Evolutionary conservation across 2,113 vertebrate species (phyloP), one percentile per base, ranked within the genome.

Genomic region (Saccopteryx leptura): DNA sequence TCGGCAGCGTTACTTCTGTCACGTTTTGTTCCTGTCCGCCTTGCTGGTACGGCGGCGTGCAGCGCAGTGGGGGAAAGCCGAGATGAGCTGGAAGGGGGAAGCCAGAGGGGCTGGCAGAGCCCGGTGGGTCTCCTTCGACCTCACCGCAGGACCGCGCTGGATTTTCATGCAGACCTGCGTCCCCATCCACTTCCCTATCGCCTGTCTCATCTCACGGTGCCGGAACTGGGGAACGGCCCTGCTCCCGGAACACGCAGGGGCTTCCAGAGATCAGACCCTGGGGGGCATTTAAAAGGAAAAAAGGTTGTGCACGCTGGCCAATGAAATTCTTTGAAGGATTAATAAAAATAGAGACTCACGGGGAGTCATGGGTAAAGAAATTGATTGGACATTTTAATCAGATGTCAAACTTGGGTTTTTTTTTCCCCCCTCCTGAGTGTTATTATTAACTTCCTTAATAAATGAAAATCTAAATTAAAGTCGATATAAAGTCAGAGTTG

Each of bases 71-170:
- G 90, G 76, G 26, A 87, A 72, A n/a, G 33, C 56, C 61, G 68
- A 75, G 56, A 33, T 75, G 1, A 26, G 4, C 13, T 56, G 1
- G 24, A 39, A 39, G 54, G 13, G 4, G 11, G 46, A 14, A 46
- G 0, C 39, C 39, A 39, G 33, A 23, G 31, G 28, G 10, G 5
- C 31, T 10, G 12, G 65, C 11, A 46, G 9, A 54, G 11, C 24
- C 9, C 12, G 60, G 46, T 31, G 24, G 83, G 5, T 26, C 12
- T 33, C 52, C 48, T n/a, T 46, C 21, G 28, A 69, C 39, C 60
- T 14, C 1, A 1, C n/a, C 0, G 0, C 17, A 23, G 0, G 1
- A 28, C 63, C 28, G 28, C 10, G 39, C 61, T 31, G 0, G 4
- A 50, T 56, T 84, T 88, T 88, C 54, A 88, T 4, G 23, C 0